phyloP scores from a whole-genome alignment of 2,113 vertebrate genomes.

The Microcebus jonahi region DNA sequence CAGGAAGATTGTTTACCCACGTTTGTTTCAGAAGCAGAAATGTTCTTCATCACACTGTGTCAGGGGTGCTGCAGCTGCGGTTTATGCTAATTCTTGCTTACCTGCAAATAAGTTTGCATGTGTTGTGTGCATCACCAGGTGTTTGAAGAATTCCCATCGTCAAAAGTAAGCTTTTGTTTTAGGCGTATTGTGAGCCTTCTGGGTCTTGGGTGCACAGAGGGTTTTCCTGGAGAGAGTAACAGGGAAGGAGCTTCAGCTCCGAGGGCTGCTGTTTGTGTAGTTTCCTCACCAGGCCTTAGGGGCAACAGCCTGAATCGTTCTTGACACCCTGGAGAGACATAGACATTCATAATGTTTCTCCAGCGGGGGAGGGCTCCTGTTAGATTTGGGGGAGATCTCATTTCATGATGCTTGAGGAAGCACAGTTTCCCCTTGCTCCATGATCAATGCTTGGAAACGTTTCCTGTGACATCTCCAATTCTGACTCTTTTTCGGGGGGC shows the following conservation, averaged over 20 bases:
- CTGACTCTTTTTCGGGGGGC: not conserved
- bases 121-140: constrained; percentile 74
- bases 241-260: not conserved
- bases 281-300: not conserved
- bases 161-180: constrained; percentile 62
- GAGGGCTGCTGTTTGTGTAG: not conserved
- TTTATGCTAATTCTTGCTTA: constrained; percentile 80
- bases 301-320: not conserved
- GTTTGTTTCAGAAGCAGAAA: constrained; percentile 73
- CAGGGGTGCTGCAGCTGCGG: constrained; percentile 72
- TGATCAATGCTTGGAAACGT: not conserved
- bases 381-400: not conserved
- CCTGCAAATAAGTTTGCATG: constrained; percentile 75
- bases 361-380: not conserved
- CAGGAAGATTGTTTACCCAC: constrained; percentile 46
- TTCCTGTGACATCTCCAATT: not conserved
- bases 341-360: too few relatives aligned
- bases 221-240: not conserved
- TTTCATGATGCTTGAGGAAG: not conserved
- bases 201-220: not conserved
- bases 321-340: not conserved
- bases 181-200: not conserved
- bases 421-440: not conserved
- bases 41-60: constrained; percentile 50
- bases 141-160: constrained; percentile 72